Conservation (phyloP, 1,140 invertebrate genomes). For the Tribolium madens region DNA sequence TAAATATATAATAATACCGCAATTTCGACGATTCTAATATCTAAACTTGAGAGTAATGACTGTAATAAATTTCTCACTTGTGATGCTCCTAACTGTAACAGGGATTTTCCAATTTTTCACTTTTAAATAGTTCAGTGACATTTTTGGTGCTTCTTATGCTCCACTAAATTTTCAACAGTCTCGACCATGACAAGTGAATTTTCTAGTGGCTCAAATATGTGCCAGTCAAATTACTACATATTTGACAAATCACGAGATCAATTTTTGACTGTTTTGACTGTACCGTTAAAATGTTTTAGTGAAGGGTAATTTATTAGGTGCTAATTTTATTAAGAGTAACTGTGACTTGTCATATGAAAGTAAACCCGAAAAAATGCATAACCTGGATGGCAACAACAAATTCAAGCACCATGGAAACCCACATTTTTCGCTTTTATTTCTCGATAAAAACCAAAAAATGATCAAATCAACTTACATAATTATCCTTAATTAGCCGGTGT, state of each 20-base stretch:
- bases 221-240: constrained; percentile 1
- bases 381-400: constrained; percentile 13
- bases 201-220: constrained; percentile 23
- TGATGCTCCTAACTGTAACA: too few species aligned
- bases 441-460: too few species aligned
- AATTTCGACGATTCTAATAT: neutral
- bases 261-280: too few species aligned
- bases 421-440: constrained; percentile 2
- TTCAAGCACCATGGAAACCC: constrained; percentile 2
- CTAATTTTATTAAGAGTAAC: too few species aligned
- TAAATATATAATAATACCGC: too few species aligned
- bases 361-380: neutral
- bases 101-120: too few species aligned
- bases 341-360: neutral
- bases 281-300: too few species aligned
- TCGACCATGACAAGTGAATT: neutral
- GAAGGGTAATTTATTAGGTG: too few species aligned
- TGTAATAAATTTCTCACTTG: too few species aligned
- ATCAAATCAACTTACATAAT: neutral
- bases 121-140: constrained; percentile 19
- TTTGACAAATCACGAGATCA: constrained; percentile 1
- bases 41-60: too few species aligned
- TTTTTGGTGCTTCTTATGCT: constrained; percentile 6
- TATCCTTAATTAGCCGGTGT: neutral
- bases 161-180: constrained; percentile 31